phyloP scores from a whole-genome alignment of 2,888 invertebrate species.

The Rhimphoctona megacephalus region DNA sequence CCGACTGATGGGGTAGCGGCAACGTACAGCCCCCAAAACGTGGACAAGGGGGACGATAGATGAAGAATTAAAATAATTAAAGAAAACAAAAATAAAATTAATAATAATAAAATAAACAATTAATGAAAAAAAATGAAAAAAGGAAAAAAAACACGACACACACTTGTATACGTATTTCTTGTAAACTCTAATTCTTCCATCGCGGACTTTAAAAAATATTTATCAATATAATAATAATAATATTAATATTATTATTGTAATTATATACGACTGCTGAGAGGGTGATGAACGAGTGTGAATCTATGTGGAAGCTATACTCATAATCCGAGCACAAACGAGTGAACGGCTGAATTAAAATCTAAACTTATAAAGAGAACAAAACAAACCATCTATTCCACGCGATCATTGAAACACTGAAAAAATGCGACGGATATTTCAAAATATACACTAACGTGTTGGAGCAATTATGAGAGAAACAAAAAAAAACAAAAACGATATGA shows the following conservation, averaged over 20 bases:
- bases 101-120: conserved; percentile 65
- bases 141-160: conserved; percentile 79
- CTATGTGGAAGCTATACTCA: conserved; percentile 67
- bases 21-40: conserved; percentile 50
- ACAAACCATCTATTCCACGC: conserved; percentile 34
- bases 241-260: conserved; percentile 83
- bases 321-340: conserved; percentile 68
- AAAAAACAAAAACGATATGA: conserved; percentile 71
- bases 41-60: conserved; percentile 46
- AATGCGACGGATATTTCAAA: conserved; percentile 66
- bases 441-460: conserved; percentile 66
- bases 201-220: conserved; percentile 85
- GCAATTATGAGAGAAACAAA: conserved; percentile 46
- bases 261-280: conserved; percentile 84
- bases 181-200: conserved; percentile 88
- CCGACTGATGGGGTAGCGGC: conserved; percentile 67
- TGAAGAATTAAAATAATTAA: conserved; percentile 45
- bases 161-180: conserved; percentile 92
- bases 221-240: conserved; percentile 84
- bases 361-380: conserved; percentile 59
- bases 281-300: conserved; percentile 80
- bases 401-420: conserved; percentile 42
- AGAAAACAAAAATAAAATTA: conserved; percentile 39
- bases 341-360: conserved; percentile 39
- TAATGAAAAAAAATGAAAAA: conserved; percentile 60